Evolutionary conservation across 2,888 invertebrate species (phyloP).

Genomic region (Tetragonula carbonaria): DNA sequence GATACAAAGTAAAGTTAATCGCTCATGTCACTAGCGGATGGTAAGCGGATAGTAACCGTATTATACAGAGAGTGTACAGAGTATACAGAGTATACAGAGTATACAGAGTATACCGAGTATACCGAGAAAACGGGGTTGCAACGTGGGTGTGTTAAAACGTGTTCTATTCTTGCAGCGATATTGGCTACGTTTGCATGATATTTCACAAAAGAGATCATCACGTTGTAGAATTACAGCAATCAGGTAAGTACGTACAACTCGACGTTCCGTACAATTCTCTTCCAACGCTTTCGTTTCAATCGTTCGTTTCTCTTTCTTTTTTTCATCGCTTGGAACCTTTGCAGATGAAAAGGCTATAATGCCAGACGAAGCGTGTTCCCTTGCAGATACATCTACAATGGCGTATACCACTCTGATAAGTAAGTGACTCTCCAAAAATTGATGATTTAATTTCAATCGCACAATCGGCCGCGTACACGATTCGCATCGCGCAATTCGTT

Average conservation of each 20-base stretch:
- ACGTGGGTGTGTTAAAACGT: background rate
- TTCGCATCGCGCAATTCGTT: background rate
- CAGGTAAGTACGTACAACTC: slow-evolving; percentile 82
- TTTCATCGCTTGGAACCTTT: slow-evolving; percentile 35
- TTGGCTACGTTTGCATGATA: slow-evolving; percentile 91
- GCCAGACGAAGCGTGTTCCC: slow-evolving; percentile 89
- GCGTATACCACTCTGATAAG: slow-evolving; percentile 89
- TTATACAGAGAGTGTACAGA: background rate
- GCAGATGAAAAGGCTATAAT: slow-evolving; percentile 82
- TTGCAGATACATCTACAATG: slow-evolving; percentile 84
- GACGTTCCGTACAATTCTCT: background rate
- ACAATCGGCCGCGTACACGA: background rate
- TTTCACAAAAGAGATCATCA: slow-evolving; percentile 89
- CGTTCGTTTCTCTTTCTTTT: background rate
- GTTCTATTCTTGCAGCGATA: slow-evolving; percentile 87
- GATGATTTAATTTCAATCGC: background rate
- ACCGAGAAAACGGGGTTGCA: too few relatives aligned
- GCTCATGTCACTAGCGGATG: slow-evolving; percentile 92
- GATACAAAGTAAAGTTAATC: slow-evolving; percentile 87
- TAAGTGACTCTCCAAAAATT: slow-evolving; percentile 81
- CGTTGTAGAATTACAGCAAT: slow-evolving; percentile 90
- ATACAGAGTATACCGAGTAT: too few relatives aligned
- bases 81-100: too few relatives aligned
- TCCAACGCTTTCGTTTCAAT: too few relatives aligned
- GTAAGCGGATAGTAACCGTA: slow-evolving; percentile 84